Conservation (phyloP, 1,140 invertebrate genomes). For the Hylyphantes graminicola region DNA sequence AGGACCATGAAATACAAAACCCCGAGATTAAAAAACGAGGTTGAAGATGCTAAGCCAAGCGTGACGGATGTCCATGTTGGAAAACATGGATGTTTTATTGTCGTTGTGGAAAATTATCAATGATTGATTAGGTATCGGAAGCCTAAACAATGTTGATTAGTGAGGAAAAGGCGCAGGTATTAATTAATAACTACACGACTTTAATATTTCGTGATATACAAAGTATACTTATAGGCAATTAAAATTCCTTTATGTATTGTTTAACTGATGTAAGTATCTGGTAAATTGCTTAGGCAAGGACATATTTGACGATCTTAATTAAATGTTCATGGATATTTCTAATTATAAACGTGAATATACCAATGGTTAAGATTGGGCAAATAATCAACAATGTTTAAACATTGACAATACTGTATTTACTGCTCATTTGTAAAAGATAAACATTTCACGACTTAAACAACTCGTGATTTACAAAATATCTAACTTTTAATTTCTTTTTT, state of each 20-base stretch:
- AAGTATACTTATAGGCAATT: background rate
- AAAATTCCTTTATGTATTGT: conserved; percentile 1
- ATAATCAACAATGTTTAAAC: no score
- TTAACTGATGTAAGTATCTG: no score
- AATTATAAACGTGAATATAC: no score
- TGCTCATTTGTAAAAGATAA: no score
- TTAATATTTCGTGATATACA: background rate
- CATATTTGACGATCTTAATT: no score
- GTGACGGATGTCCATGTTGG: background rate
- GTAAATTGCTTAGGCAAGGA: no score
- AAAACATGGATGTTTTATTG: background rate
- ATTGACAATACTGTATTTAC: no score
- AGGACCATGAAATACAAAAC: background rate
- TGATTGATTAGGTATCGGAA: background rate
- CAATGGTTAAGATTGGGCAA: no score
- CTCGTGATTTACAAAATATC: no score
- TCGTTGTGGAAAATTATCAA: background rate
- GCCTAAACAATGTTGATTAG: background rate
- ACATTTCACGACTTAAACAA: no score
- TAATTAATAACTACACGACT: background rate
- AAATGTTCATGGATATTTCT: no score
- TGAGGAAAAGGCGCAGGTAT: background rate
- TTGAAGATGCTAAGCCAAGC: background rate
- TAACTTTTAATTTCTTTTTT: no score
- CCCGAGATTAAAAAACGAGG: background rate